Base-by-base conservation (phyloP, 2,888 invertebrate species). In the Cryptus armator region DNA sequence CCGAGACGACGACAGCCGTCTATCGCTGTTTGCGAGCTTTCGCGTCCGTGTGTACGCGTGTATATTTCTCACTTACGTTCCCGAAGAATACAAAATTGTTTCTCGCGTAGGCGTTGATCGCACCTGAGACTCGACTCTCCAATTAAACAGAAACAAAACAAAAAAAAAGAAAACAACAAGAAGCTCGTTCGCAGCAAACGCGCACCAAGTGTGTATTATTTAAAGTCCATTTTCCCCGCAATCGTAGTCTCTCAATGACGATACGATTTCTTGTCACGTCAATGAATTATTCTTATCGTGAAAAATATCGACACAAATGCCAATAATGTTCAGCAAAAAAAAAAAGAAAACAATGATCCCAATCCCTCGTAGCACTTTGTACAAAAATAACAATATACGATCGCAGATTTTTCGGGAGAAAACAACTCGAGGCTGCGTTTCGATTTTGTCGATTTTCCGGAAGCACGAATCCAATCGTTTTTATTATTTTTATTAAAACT, bases 151-250 rank as follows among this genome's bases (percentile, higher is more conserved):
- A 10, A 43, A 19, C 19, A 62, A 59, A 62, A 68, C 44, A 56
- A 56, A 37, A 71, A 16, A 46, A 56, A 19, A 32, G 7, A 43
- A 16, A 53, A 46, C 19, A 24, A 14, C 19, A 64, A 12, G 24
- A 51, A 59, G 56, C 43, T 16, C 66, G 59, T 59, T 59, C 46
- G 14, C 44, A 24, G 24, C 12, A 46, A 78, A 19, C 51, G 16
- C 56, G 19, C 56, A 29, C 48, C 14, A 9, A 44, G n/a, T 14
- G 19, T 71, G 24, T 67, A 71, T 89, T 84, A 88, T 85, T 88
- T 87, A 78, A 88, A 87, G 86, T 88, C 88, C 89, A 89, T 89
- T 81, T 80, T 88, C 82, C 59, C 59, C 12, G 24, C 12, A 24
- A 48, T 62, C 48, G 24, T 14, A 32, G 43, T 71, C 51, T 62